A percentile compares a stretch with the other conserved stretches of the same genome.
phyloP scores from a whole-genome alignment of 2,113 vertebrate genomes.

The Anarhynchus alexandrinus region DNA sequence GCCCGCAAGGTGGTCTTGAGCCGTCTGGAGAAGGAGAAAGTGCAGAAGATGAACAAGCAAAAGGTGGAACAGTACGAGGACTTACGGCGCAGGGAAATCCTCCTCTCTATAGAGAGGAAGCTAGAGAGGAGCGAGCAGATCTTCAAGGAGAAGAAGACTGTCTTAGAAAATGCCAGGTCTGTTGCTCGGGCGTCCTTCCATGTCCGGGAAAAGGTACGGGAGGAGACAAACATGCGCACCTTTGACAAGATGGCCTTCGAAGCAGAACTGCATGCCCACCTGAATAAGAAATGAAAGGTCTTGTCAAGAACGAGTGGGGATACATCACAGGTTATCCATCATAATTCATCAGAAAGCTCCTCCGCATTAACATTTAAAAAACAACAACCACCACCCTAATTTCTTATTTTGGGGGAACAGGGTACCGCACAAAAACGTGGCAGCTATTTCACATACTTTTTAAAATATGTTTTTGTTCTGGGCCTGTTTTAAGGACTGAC shows the following conservation, averaged over 20 bases:
- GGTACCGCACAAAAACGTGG: slow-evolving; percentile 52
- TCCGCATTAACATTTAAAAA: neutral
- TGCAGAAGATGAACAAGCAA: slow-evolving; percentile 90
- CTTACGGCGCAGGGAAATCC: slow-evolving; percentile 84
- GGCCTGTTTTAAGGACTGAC: neutral
- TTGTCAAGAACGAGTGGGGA: neutral
- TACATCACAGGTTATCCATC: neutral
- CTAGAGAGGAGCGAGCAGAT: slow-evolving; percentile 96
- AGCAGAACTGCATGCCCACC: slow-evolving; percentile 88
- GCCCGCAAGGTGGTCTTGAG: slow-evolving; percentile 84
- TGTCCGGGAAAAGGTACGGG: slow-evolving; percentile 90
- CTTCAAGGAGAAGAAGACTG: slow-evolving; percentile 86
- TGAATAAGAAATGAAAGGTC: slow-evolving; percentile 86
- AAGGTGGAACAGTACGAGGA: slow-evolving; percentile 90
- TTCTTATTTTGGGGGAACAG: slow-evolving; percentile 16
- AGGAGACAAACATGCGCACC: slow-evolving; percentile 91
- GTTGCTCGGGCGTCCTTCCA: slow-evolving; percentile 94
- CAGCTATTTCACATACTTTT: slow-evolving; percentile 54
- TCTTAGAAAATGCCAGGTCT: slow-evolving; percentile 92
- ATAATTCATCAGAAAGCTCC: neutral
- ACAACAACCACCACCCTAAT: neutral
- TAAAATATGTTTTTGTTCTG: neutral
- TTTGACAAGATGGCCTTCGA: slow-evolving; percentile 98
- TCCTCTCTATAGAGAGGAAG: slow-evolving; percentile 93
- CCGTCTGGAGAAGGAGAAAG: slow-evolving; percentile 88